These are phyloP conservation scores for Spondyliosoma cantharus DNA, from an alignment of 2,797 vertebrate genomes.

Conservation along the genomic window DNA sequence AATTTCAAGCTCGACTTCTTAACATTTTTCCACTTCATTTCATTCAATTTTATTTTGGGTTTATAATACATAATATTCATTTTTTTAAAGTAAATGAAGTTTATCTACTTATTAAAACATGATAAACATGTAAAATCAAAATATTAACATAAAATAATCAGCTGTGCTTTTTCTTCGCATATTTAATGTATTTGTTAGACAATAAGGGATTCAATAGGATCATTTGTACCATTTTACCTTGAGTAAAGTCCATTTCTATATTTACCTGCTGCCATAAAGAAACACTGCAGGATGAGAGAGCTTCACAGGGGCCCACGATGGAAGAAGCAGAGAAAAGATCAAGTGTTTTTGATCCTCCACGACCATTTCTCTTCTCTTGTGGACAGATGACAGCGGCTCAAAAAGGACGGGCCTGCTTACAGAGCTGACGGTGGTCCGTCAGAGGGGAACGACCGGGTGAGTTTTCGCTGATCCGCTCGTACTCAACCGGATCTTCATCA, in stretches of 20 bases:
- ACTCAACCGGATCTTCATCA: neutral
- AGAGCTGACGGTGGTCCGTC: conserved; percentile 12
- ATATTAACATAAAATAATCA: too few species aligned
- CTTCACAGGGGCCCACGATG: conserved; percentile 17
- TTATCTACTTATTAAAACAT: too few species aligned
- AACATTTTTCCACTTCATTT: too few species aligned
- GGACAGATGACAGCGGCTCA: neutral
- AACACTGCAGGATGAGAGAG: conserved; percentile 48
- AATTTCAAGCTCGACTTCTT: neutral
- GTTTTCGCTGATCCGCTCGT: neutral
- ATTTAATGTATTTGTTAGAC: too few species aligned
- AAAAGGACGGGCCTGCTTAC: neutral
- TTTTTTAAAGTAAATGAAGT: too few species aligned
- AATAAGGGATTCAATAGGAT: too few species aligned
- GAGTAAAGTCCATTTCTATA: too few species aligned
- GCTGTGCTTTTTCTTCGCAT: too few species aligned
- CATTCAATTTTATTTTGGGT: too few species aligned
- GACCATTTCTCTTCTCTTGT: conserved; percentile 7
- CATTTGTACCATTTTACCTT: too few species aligned
- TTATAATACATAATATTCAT: too few species aligned
- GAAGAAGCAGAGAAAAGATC: conserved; percentile 49
- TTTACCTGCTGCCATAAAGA: conserved; percentile 59
- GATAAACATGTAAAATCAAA: too few species aligned
- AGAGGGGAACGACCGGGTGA: neutral
- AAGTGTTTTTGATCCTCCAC: conserved; percentile 8